Evolutionary conservation across 2,797 vertebrate species (phyloP).

Genomic region (Intellagama lesueurii): DNA sequence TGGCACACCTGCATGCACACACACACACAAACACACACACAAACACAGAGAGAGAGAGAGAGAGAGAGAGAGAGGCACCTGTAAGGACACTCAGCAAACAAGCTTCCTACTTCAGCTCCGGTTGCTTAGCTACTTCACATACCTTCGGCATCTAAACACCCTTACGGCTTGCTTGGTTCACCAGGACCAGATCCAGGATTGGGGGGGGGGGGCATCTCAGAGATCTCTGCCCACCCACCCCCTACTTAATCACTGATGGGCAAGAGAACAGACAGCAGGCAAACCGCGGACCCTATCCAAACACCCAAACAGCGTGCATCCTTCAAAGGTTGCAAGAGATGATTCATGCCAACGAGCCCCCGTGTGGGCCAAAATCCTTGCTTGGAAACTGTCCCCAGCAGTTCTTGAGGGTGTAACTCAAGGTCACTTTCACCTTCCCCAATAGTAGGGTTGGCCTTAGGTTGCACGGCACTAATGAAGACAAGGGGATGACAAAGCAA

Average conservation of each 20-base stretch:
- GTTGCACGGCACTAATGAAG: neutral
- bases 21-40: no score
- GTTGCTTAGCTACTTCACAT: conserved; percentile 29
- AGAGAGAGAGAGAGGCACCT: neutral
- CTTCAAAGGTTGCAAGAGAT: neutral
- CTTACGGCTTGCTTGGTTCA: neutral
- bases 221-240: no score
- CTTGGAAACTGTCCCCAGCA: neutral
- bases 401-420: neutral
- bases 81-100: neutral
- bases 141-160: neutral
- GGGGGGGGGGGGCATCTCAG: neutral
- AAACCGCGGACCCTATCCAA: neutral
- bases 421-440: neutral
- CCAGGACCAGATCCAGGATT: neutral
- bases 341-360: neutral
- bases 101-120: neutral
- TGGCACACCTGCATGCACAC: neutral
- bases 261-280: neutral
- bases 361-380: neutral
- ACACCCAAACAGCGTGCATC: neutral
- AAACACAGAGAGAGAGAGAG: no score
- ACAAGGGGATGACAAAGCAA: neutral
- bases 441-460: neutral
- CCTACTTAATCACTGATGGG: neutral